These are phyloP conservation scores for Nomia melanderi DNA, from an alignment of 1,140 invertebrate genomes.

Conservation along the genomic window DNA sequence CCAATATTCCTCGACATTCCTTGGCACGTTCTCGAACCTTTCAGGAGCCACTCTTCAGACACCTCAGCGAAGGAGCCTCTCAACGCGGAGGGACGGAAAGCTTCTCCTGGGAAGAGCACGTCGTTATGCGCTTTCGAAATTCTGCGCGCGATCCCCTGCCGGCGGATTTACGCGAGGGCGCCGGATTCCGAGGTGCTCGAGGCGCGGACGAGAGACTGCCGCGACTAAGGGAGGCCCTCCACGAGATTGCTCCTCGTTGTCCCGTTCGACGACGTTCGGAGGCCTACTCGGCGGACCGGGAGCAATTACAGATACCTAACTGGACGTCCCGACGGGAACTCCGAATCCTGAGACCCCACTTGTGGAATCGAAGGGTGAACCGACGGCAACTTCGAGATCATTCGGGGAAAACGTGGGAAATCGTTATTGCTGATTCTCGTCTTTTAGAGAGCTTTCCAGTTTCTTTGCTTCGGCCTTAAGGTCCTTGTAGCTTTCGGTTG, in stretches of 20 bases:
- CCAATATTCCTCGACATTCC: conserved; percentile 43
- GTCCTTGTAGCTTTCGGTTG: too few species aligned
- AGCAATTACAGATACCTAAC: conserved; percentile 1
- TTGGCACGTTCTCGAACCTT: conserved; percentile 54
- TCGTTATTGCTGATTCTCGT: too few species aligned
- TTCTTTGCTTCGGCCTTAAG: too few species aligned
- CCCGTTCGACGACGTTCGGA: background rate
- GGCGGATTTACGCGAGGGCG: conserved; percentile 1
- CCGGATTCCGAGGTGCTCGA: too few species aligned
- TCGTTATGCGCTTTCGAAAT: conserved; percentile 42
- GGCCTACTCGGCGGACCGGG: background rate
- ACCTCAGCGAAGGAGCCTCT: conserved; percentile 6
- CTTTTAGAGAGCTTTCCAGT: too few species aligned
- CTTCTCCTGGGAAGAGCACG: background rate
- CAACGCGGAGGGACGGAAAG: conserved; percentile 38
- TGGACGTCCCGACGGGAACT: too few species aligned
- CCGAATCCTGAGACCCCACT: too few species aligned
- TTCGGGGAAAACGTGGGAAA: too few species aligned
- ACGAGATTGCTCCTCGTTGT: background rate
- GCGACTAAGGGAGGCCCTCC: background rate
- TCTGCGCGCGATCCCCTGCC: conserved; percentile 30
- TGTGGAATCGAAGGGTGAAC: too few species aligned
- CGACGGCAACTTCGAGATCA: too few species aligned
- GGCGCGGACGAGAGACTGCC: background rate
- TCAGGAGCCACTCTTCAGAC: conserved; percentile 36